Conservation (phyloP, 92 coral and sea anemone genomes). For the Plumapathes pennacea region DNA sequence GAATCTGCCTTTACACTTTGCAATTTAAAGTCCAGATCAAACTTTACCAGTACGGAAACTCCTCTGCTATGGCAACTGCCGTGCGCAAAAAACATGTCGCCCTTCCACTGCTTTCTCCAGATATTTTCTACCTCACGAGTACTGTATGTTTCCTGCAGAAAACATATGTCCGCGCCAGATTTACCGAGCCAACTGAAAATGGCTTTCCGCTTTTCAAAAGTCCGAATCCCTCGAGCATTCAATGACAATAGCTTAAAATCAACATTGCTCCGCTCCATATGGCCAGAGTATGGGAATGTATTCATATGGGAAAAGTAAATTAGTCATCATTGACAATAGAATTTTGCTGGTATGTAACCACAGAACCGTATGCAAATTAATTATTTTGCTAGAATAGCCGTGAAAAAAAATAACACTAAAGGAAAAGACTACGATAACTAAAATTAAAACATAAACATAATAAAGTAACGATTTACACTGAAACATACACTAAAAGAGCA, state of each 20-base stretch:
- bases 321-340: no score
- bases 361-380: no score
- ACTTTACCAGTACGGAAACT: slow-evolving; percentile 10
- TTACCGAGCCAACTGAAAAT: slow-evolving; percentile 10
- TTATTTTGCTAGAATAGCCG: no score
- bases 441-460: no score
- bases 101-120: slow-evolving; percentile 37
- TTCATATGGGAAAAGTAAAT: no score
- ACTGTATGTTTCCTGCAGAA: slow-evolving; percentile 48
- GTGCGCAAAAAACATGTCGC: slow-evolving; percentile 45
- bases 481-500: no score
- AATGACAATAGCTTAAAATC: slow-evolving; percentile 21
- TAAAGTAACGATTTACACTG: no score
- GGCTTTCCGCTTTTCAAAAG: slow-evolving; percentile 7
- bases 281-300: no score
- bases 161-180: slow-evolving; percentile 29
- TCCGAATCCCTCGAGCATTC: slow-evolving; percentile 17
- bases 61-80: slow-evolving; percentile 43
- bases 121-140: slow-evolving; percentile 21
- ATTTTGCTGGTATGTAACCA: no score
- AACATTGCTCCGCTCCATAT: no score
- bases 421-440: no score
- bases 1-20: slow-evolving; percentile 12
- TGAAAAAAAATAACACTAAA: no score
- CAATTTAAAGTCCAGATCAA: slow-evolving; percentile 25